Evolutionary conservation across 1,140 invertebrate species (phyloP).

Genomic region (Listronotus oregonensis): DNA sequence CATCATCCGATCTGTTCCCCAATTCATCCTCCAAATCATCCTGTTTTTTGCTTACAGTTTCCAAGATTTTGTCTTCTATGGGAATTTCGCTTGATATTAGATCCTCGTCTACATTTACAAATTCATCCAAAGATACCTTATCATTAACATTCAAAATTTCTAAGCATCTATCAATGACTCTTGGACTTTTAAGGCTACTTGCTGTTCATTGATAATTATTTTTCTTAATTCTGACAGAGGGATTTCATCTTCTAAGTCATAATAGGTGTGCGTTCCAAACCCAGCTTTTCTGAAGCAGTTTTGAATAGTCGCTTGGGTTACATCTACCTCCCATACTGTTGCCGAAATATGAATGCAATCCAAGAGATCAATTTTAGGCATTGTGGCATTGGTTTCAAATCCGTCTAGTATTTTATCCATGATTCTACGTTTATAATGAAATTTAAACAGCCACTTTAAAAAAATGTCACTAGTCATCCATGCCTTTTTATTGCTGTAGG

Average conservation of each 20-base stretch:
- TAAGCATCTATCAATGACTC: too few relatives aligned
- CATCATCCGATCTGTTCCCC: too few relatives aligned
- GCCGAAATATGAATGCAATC: constrained; percentile 1
- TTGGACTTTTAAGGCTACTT: too few relatives aligned
- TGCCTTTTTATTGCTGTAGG: constrained; percentile 56
- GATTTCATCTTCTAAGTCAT: constrained; percentile 6
- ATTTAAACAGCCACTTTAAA: constrained; percentile 40
- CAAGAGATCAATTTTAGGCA: not conserved
- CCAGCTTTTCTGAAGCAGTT: constrained; percentile 22
- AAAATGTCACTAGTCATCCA: constrained; percentile 54
- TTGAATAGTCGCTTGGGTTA: constrained; percentile 17
- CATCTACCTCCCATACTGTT: constrained; percentile 25
- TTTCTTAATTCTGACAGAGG: not conserved
- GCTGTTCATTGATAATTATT: not conserved
- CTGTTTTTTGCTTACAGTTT: too few relatives aligned
- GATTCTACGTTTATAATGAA: constrained; percentile 21
- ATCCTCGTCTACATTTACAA: too few relatives aligned
- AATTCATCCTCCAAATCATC: too few relatives aligned
- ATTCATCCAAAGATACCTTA: too few relatives aligned
- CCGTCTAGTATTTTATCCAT: constrained; percentile 23
- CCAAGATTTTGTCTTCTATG: too few relatives aligned
- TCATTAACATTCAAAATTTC: too few relatives aligned
- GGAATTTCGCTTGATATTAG: too few relatives aligned
- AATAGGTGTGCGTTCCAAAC: constrained; percentile 19
- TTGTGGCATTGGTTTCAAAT: not conserved